Percentiles rank a stretch among this genome's conserved stretches.
Conservation (phyloP, 2,888 invertebrate species). For the Pterobdella sp. region DNA sequence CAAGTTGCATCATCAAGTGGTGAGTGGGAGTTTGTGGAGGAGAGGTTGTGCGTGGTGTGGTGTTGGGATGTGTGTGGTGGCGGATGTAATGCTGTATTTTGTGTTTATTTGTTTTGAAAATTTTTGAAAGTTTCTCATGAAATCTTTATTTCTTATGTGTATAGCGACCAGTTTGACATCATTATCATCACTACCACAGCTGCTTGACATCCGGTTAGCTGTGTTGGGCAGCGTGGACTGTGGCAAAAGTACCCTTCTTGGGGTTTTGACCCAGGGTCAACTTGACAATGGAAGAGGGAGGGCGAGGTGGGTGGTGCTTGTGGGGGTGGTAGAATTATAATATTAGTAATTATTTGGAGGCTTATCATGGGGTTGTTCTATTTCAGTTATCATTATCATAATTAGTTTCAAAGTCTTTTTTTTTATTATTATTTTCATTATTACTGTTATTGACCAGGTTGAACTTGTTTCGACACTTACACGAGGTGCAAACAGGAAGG, state of each 20-base stretch:
- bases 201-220: conserved; percentile 57
- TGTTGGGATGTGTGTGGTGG: too few species aligned
- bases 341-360: neutral
- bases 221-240: conserved; percentile 91
- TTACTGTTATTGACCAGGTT: conserved; percentile 57
- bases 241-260: conserved; percentile 91
- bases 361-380: neutral
- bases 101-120: neutral
- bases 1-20: conserved; percentile 62
- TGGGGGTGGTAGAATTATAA: neutral
- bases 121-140: neutral
- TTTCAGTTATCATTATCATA: neutral
- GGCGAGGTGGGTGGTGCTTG: conserved; percentile 55
- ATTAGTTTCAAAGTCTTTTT: neutral
- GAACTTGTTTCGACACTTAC: conserved; percentile 83
- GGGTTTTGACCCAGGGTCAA: conserved; percentile 89
- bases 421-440: neutral
- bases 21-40: conserved; percentile 91
- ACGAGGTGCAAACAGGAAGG: conserved; percentile 85
- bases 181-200: neutral
- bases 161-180: neutral
- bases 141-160: neutral
- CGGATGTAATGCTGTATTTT: neutral
- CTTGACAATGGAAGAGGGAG: conserved; percentile 89
- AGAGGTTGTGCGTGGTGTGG: conserved; percentile 37